These are phyloP conservation scores for Tribolium castaneum DNA, from an alignment of 1,140 invertebrate species.

Conservation along the genomic window DNA sequence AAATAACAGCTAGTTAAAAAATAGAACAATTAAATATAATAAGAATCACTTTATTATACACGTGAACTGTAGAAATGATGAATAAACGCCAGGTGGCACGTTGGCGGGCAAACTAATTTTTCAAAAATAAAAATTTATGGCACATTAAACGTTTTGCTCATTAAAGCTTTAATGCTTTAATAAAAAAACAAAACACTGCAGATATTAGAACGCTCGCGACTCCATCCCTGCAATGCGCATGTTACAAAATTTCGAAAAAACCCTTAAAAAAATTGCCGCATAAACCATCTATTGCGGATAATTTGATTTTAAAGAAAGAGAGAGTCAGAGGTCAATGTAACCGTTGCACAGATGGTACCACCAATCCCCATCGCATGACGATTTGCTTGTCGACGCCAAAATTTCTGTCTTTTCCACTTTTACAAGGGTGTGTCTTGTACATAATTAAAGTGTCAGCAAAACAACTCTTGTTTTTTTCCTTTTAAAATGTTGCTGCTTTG, in stretches of 20 bases:
- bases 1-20: no score
- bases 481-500: neutral
- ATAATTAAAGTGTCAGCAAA: slow-evolving; percentile 15
- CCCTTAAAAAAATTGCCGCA: neutral
- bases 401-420: slow-evolving; percentile 7
- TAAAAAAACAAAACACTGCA: neutral
- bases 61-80: neutral
- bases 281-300: neutral
- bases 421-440: slow-evolving; percentile 9
- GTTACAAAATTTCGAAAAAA: neutral
- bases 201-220: neutral
- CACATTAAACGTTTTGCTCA: neutral
- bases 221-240: neutral
- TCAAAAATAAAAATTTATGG: neutral
- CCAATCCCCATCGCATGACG: slow-evolving; percentile 21
- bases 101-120: neutral
- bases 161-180: neutral
- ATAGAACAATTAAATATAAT: no score
- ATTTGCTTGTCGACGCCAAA: slow-evolving; percentile 8
- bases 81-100: neutral
- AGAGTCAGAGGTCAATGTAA: slow-evolving; percentile 10
- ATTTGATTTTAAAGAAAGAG: neutral
- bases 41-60: no score
- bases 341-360: neutral
- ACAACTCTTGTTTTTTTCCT: neutral